These are phyloP conservation scores for Panopea generosa DNA, from an alignment of 2,888 invertebrate genomes.

Conservation along the genomic window DNA sequence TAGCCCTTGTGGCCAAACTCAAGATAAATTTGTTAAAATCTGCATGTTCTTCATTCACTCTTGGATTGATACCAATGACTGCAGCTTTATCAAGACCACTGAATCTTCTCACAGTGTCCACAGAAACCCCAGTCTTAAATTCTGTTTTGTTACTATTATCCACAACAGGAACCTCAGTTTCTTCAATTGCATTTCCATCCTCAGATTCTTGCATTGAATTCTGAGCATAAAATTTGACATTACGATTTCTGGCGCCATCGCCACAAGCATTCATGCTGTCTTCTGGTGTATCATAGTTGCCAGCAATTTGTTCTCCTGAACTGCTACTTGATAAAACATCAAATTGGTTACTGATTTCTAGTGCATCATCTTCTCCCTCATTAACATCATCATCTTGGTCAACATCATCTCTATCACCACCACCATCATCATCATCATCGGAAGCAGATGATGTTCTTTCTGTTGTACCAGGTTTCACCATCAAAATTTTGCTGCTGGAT, in stretches of 20 bases:
- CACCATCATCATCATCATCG: conserved; percentile 26
- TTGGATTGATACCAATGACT: conserved; percentile 75
- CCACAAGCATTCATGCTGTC: conserved; percentile 2
- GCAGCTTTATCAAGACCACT: conserved; percentile 75
- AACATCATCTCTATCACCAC: conserved; percentile 31
- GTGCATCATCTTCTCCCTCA: conserved; percentile 27
- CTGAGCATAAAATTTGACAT: too few relatives aligned
- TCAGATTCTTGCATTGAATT: too few relatives aligned
- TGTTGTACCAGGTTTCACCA: not conserved
- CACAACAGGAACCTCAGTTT: not conserved
- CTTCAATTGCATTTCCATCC: too few relatives aligned
- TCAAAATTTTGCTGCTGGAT: conserved; percentile 13
- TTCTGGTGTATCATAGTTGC: conserved; percentile 32
- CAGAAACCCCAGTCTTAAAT: conserved; percentile 38
- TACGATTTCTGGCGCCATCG: not conserved
- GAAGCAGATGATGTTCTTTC: not conserved
- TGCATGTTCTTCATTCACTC: conserved; percentile 73
- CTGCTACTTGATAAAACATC: conserved; percentile 17
- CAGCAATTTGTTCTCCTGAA: conserved; percentile 6
- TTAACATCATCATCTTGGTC: too few relatives aligned
- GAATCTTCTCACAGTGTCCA: conserved; percentile 75
- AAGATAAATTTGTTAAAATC: conserved; percentile 75
- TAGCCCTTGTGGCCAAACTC: conserved; percentile 76
- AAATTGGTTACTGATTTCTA: conserved; percentile 48
- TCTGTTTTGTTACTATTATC: conserved; percentile 3